Evolutionary conservation across 2,797 vertebrate genomes (phyloP), one percentile per base, ranked within the genome.

Genomic region (Tragopan temminckii): DNA sequence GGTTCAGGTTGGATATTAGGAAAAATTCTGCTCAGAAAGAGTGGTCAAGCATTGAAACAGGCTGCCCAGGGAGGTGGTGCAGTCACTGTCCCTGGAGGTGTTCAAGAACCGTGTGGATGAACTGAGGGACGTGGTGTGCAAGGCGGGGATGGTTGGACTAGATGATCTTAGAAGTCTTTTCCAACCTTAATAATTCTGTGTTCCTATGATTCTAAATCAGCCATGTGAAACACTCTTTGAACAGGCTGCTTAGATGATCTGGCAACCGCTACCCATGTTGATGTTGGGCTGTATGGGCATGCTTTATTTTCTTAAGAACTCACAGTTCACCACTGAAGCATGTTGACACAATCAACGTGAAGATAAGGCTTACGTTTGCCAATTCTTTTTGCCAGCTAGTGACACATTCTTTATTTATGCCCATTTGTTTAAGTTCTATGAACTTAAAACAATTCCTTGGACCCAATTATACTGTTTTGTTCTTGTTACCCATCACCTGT

Each of bases 391-490:
- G 88, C 88, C 84, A 96, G 57, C 63, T 64, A 43, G 46, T 81
- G 84, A 72, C 38, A 71, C 13, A 45, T 31, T 18, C 57, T 45
- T 67, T 58, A 69, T 72, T 93, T 82, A 40, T 76, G 48, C 19
- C 29, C 31, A 31, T 61, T 93, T 86, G 61, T 84, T 88, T 86
- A 84, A 75, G 23, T 38, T 69, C 25, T 42, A 1, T 70, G n/a
- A 90, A 94, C 95, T 78, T 74, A 78, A 68, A 95, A 79, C 68
- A 88, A 88, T 81, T 94, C 67, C 67, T 88, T 94, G 85, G 74
- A 84, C 25, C 36, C 35, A 42, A 10, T 45, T n/a, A 42, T 88
- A 78, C 75, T 35, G 66, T 68, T 90, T 83, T 66, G 68, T 53
- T 35, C 69, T 25, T 61, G 42, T 71, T 57, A 71, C 16, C 79